Conservation (phyloP, 2,888 invertebrate species). For the Heteromurus nitidus region DNA sequence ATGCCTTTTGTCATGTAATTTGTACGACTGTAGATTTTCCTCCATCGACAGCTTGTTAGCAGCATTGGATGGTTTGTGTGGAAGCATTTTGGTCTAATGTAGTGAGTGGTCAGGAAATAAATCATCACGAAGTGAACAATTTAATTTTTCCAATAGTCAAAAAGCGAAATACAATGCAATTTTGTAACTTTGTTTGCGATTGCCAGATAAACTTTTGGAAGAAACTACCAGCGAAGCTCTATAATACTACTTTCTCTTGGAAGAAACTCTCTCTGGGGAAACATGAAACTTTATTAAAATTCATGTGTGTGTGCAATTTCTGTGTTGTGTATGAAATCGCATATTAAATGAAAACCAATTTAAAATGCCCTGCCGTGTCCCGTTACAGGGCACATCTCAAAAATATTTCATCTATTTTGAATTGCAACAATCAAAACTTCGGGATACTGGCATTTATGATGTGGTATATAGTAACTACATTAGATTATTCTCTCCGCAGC, state of each 20-base stretch:
- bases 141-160: no score
- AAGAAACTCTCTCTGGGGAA: no score
- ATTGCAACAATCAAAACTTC: no score
- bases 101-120: background rate
- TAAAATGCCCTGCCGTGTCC: background rate
- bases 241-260: no score
- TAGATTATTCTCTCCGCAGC: background rate
- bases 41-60: constrained; percentile 9
- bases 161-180: no score
- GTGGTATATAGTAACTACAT: background rate
- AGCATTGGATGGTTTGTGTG: background rate
- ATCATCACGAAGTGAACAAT: background rate
- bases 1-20: constrained; percentile 4
- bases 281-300: no score
- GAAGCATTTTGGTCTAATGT: background rate
- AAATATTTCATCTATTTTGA: background rate
- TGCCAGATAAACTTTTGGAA: no score
- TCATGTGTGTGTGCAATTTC: no score
- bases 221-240: no score
- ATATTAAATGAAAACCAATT: background rate
- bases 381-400: background rate
- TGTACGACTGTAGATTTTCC: background rate
- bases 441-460: no score
- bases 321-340: no score
- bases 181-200: no score